Evolutionary conservation across 1,140 invertebrate species (phyloP), one percentile per base, ranked within the genome.

Genomic region (Cylas formicarius): DNA sequence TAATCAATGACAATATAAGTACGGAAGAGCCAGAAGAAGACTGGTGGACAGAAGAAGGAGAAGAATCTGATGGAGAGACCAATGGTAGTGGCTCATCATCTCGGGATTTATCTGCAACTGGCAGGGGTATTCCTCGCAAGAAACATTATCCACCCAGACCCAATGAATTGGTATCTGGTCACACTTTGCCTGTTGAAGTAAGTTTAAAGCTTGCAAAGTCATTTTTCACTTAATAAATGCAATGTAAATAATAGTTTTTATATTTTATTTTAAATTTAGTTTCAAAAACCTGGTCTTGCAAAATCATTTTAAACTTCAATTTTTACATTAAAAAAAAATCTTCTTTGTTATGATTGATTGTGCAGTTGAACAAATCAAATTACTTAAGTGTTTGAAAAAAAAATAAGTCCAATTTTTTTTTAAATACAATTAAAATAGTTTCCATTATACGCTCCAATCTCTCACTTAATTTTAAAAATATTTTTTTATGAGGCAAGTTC

Each of bases 21-120:
- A 34, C 26, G 32, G 42, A 46, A 26, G 48, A 48, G 67, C 73
- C 75, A 51, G 60, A 66, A 60, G 61, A 65, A 35, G 64, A 60
- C 21, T 67, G 63, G 63, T 55, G 55, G 29, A 66, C 65, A 9
- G 62, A 62, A 33, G 59, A 61, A 31, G 61, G 55, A 2, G 60
- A 59, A 40, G 61, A 60, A 20, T 52, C 55, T 26, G 55, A 56
- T 5, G 52, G 53, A 29, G 49, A 54, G n/a, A 33, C 9, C 13
- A 40, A 41, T 36, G 60, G 55, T 44, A 53, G 52, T 20, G 53
- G 49, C 19, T 31, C 48, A 19, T 48, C 50, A 13, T 50, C 42
- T 40, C 33, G 51, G 41, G 32, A 48, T 33, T 7, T 49, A 41
- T 19, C 41, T 14, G 1, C 48, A 37, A 18, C 37, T 24, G 21